These are phyloP conservation scores for Turnix velox DNA, from an alignment of 2,113 vertebrate species.

Conservation along the genomic window DNA sequence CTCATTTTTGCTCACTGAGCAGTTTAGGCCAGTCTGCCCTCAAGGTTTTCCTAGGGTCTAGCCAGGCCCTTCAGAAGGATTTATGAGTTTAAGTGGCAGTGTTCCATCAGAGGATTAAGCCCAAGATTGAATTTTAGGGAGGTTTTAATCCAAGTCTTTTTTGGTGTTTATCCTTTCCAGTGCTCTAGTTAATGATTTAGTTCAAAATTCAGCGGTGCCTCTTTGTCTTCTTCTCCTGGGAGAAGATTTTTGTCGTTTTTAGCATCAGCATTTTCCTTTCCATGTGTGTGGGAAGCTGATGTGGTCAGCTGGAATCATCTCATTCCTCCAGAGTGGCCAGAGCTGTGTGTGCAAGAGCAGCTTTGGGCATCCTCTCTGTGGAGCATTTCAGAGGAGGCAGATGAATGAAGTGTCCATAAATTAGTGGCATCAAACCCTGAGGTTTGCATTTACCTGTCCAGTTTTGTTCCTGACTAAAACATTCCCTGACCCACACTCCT, in stretches of 20 bases:
- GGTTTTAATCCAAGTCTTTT: background rate
- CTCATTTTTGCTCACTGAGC: background rate
- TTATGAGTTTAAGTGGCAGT: background rate
- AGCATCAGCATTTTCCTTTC: background rate
- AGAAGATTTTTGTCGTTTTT: background rate
- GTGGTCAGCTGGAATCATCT: background rate
- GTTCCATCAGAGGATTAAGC: background rate
- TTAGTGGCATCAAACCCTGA: background rate
- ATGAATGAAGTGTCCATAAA: background rate
- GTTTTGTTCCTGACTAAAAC: background rate
- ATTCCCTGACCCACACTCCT: fast-evolving
- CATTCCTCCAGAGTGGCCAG: background rate
- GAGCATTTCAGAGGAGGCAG: background rate
- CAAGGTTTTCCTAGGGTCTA: background rate
- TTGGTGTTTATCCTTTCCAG: background rate
- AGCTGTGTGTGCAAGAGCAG: background rate
- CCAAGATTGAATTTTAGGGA: background rate
- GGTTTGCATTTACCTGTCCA: background rate
- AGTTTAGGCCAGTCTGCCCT: background rate
- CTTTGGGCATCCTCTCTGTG: background rate
- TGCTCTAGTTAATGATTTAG: background rate
- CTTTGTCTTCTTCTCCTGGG: background rate
- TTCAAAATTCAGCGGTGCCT: background rate
- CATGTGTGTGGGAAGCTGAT: background rate
- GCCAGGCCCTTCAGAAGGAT: background rate